A percentile compares a stretch with the other conserved stretches of the same genome.
phyloP scores from a whole-genome alignment of 2,113 vertebrate species.

The Zapus hudsonius region DNA sequence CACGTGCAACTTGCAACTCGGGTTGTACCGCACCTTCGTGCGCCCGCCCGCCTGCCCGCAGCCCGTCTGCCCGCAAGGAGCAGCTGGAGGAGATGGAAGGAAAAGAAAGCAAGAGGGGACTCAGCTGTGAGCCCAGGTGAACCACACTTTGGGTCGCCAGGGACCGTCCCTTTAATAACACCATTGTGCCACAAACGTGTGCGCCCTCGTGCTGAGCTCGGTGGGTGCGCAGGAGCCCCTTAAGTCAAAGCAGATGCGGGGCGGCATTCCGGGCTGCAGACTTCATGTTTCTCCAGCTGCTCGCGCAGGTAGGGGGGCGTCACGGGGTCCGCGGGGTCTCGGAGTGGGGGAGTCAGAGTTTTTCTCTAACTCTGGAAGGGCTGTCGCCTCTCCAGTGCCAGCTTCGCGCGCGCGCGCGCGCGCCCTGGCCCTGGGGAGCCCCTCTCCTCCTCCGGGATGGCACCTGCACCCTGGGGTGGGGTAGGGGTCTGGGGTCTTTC shows the following conservation, averaged over 20 bases:
- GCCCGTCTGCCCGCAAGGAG: too few species aligned
- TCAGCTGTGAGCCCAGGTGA: background rate
- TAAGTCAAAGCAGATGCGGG: constrained; percentile 82
- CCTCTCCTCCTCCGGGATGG: background rate
- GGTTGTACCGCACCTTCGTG: background rate
- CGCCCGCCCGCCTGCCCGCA: too few species aligned
- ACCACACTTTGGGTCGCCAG: background rate
- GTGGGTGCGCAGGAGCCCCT: constrained; percentile 43
- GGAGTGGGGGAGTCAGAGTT: background rate
- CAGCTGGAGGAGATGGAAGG: background rate
- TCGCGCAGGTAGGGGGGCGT: constrained; percentile 58
- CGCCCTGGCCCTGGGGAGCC: background rate
- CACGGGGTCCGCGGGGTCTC: constrained; percentile 33
- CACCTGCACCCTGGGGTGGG: constrained; percentile 31
- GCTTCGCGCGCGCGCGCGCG: too few species aligned
- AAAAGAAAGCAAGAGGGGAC: background rate
- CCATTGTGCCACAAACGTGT: background rate
- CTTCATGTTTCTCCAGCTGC: constrained; percentile 78
- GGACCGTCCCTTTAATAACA: background rate
- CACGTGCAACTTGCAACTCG: background rate
- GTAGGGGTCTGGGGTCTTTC: background rate
- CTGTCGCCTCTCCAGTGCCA: background rate
- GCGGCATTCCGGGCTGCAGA: constrained; percentile 58
- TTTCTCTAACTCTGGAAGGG: background rate
- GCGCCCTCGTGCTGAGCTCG: constrained; percentile 64